phyloP scores from a whole-genome alignment of 1,140 invertebrate genomes.

The Cephus cinctus region DNA sequence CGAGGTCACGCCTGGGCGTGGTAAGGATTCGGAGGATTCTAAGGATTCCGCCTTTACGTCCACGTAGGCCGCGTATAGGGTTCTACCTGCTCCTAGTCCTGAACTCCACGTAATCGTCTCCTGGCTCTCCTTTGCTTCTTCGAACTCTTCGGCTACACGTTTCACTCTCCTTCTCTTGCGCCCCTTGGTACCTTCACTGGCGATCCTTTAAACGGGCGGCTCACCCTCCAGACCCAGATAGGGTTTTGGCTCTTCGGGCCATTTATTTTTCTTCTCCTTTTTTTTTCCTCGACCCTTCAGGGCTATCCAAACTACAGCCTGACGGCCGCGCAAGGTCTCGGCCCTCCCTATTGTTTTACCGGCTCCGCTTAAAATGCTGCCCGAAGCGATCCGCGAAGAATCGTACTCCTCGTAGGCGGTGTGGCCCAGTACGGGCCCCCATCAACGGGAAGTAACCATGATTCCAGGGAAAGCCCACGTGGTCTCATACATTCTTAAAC shows the following conservation, averaged over 20 bases:
- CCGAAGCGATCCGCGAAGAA: conserved; percentile 23
- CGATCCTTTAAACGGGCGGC: no score
- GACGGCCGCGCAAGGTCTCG: conserved; percentile 27
- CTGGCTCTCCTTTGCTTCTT: conserved; percentile 16
- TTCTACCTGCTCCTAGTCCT: neutral
- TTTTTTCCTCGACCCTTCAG: conserved; percentile 35
- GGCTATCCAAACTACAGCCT: conserved; percentile 38
- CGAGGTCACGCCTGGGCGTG: conserved; percentile 45
- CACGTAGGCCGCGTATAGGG: conserved; percentile 4
- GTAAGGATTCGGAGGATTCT: no score
- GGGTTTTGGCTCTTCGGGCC: conserved; percentile 36
- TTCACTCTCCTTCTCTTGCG: conserved; percentile 27
- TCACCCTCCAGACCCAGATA: no score
- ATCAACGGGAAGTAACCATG: no score
- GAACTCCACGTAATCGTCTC: neutral
- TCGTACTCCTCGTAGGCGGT: no score
- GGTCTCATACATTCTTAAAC: no score
- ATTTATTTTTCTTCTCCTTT: conserved; percentile 42
- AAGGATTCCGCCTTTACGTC: conserved; percentile 41
- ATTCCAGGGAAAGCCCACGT: no score
- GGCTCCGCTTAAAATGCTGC: conserved; percentile 37
- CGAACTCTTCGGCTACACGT: conserved; percentile 16
- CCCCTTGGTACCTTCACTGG: conserved; percentile 1
- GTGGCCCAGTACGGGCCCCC: no score
- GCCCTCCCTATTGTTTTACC: conserved; percentile 43